These are phyloP conservation scores for Bradypodion pumilum DNA, from an alignment of 2,797 vertebrate genomes.

Conservation along the genomic window DNA sequence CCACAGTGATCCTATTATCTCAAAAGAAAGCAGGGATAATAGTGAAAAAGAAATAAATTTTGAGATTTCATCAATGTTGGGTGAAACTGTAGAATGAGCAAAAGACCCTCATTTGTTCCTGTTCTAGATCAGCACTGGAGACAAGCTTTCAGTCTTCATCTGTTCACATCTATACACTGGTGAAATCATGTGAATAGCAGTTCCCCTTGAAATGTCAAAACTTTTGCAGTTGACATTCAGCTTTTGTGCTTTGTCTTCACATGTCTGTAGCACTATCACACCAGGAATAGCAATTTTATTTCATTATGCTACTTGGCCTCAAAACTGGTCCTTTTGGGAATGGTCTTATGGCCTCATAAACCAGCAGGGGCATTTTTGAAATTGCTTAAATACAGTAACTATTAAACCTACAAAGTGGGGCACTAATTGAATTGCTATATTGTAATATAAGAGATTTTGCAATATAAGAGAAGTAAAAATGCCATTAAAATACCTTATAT, in stretches of 20 bases:
- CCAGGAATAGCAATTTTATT: slow-evolving; percentile 48
- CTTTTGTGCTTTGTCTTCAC: slow-evolving; percentile 25
- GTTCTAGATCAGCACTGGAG: not conserved
- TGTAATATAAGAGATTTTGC: slow-evolving; percentile 65
- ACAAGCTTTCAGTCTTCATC: slow-evolving; percentile 1
- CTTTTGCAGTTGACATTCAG: slow-evolving; percentile 23
- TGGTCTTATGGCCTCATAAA: slow-evolving; percentile 68
- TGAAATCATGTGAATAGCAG: slow-evolving; percentile 17
- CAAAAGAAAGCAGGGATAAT: not conserved
- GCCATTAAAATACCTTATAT: not conserved
- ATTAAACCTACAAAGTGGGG: slow-evolving; percentile 63
- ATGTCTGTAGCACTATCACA: slow-evolving; percentile 31
- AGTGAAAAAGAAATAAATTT: slow-evolving; percentile 4
- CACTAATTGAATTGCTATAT: slow-evolving; percentile 68
- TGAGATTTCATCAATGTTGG: not conserved
- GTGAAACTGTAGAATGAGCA: not conserved
- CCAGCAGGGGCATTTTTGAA: slow-evolving; percentile 58
- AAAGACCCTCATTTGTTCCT: not conserved
- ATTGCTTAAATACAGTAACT: slow-evolving; percentile 70
- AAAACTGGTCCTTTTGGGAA: slow-evolving; percentile 65
- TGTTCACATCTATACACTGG: not conserved
- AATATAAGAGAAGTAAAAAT: slow-evolving; percentile 60
- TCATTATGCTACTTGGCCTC: slow-evolving; percentile 59
- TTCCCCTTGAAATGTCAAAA: slow-evolving; percentile 32
- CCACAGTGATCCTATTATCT: not conserved